These are phyloP conservation scores for Marmota monax DNA, from an alignment of 2,113 vertebrate genomes.

Conservation along the genomic window DNA sequence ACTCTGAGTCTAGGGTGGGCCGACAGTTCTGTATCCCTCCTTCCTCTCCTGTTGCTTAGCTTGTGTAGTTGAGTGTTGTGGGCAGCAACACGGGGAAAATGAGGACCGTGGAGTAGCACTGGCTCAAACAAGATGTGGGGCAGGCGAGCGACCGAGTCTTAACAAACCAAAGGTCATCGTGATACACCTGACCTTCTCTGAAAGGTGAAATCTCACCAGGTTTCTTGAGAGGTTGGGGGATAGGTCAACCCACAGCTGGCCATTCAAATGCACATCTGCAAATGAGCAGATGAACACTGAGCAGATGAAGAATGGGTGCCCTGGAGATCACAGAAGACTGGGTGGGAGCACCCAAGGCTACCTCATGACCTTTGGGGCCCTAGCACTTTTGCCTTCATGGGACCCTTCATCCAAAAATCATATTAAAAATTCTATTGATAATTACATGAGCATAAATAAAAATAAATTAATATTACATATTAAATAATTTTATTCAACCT, in stretches of 20 bases:
- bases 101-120: not conserved
- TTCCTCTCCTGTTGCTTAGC: not conserved
- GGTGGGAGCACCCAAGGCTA: not conserved
- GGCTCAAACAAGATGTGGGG: not conserved
- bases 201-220: not conserved
- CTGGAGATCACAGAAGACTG: not conserved
- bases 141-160: not conserved
- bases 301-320: not conserved
- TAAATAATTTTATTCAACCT: slow-evolving; percentile 7
- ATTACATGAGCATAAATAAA: not conserved
- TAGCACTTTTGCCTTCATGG: not conserved
- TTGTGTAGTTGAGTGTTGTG: not conserved
- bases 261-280: not conserved
- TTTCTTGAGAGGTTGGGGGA: not conserved
- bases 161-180: not conserved
- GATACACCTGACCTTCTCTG: not conserved
- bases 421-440: not conserved
- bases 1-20: no score
- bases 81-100: not conserved
- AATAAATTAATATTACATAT: not conserved
- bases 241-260: not conserved
- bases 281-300: not conserved
- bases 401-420: not conserved
- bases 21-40: not conserved
- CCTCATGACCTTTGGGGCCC: not conserved